phyloP scores from a whole-genome alignment of 2,888 invertebrate genomes.

The Synergus umbraculus region DNA sequence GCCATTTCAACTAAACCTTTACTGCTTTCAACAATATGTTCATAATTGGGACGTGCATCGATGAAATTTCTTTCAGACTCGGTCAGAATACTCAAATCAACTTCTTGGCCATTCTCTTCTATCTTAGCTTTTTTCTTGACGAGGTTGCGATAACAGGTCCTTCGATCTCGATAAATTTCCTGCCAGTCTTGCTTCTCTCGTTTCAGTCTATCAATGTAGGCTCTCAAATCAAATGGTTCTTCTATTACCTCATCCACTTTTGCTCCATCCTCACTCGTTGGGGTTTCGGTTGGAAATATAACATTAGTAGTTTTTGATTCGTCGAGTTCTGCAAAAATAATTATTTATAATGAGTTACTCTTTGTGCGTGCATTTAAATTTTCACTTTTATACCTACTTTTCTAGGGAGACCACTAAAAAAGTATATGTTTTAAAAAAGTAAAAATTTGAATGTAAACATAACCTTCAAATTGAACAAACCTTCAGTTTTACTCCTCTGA shows the following conservation, averaged over 20 bases:
- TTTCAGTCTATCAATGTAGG: conserved; percentile 61
- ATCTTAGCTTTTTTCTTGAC: conserved; percentile 45
- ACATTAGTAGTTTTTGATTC: conserved; percentile 44
- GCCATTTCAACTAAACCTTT: conserved; percentile 51
- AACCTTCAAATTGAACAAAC: not conserved
- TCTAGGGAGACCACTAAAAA: not conserved
- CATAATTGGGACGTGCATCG: conserved; percentile 59
- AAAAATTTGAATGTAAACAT: conserved; percentile 15
- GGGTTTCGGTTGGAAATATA: not conserved
- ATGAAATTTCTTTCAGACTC: conserved; percentile 63
- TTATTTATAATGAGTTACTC: too few relatives aligned
- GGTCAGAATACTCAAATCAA: conserved; percentile 59
- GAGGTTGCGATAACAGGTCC: conserved; percentile 51
- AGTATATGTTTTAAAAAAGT: conserved; percentile 32
- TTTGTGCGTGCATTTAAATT: not conserved
- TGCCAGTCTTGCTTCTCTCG: conserved; percentile 66
- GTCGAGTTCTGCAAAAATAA: conserved; percentile 13
- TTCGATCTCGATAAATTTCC: conserved; percentile 56
- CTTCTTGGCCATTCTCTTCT: conserved; percentile 50
- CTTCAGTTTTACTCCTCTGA: not conserved
- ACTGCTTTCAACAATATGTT: conserved; percentile 56
- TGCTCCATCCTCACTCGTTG: not conserved
- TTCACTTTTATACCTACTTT: not conserved
- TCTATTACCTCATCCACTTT: conserved; percentile 5
- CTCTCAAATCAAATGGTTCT: conserved; percentile 59